Evolutionary conservation across 2,888 invertebrate genomes (phyloP), one percentile per base, ranked within the genome.

Genomic region (Patella depressa): DNA sequence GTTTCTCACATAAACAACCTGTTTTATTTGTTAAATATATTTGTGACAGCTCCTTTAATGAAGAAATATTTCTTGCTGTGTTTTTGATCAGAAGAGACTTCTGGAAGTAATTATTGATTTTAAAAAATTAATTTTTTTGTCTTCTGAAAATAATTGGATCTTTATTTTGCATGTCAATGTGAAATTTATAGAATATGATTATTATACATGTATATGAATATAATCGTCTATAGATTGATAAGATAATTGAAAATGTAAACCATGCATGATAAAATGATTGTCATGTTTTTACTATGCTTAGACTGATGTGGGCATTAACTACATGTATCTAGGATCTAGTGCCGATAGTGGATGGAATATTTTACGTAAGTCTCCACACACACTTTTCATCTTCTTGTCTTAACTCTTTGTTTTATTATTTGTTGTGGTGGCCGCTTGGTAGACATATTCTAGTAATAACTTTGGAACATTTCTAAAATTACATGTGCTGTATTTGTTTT

Each of bases 261-360:
- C 65, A 65, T n/a, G 74, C 57, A 74, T 75, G 53, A 15, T 75
- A n/a, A 24, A 34, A 53, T 75, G 15, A 24, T 17, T 71, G 59
- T 53, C 72, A 24, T 73, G 75, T 79, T 77, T 75, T 70, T 75
- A 57, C 29, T 74, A 72, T 29, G 65, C 74, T n/a, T 79, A 82
- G 79, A 81, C 76, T 75, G 82, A 81, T 75, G 79, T 78, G 76
- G 73, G 74, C 78, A 71, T 80, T 59, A 80, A 78, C 65, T 82
- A 80, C 77, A 65, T 65, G 65, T 65, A 65, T 65, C 24, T 79
- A 72, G 83, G 85, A 72, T 87, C 86, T 82, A 87, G 87, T 78
- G 84, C 86, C 45, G 88, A 87, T 84, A 88, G 87, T 82, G 88
- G 88, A 53, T 88, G 88, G 88, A 85, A 86, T 81, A 82, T 87